Base-by-base conservation (phyloP, 2,113 vertebrate genomes). In the Sus scrofa region DNA sequence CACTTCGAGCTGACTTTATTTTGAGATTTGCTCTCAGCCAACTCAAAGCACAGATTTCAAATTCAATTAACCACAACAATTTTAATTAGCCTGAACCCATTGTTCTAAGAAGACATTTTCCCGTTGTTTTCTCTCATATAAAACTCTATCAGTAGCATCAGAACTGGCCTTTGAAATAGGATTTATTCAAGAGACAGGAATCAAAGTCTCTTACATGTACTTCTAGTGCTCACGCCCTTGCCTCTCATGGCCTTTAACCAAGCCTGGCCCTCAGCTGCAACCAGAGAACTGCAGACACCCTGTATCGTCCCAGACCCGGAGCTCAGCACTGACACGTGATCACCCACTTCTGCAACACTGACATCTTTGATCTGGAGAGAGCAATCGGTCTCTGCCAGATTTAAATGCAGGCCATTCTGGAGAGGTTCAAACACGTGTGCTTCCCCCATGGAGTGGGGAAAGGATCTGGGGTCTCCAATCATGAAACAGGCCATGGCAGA, bases 121-220 rank as follows among this genome's bases (percentile, higher is more conserved):
- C 16, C 73, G 52, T 65, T 91, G 5, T 78, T 27, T 58, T 58
- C 27, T 67, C 9, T 19, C 60, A 68, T 3, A 44, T 34, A 67
- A 60, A 85, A 52, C 20, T 15, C 30, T 2, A 37, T 3, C 50
- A 54, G 68, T 18, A 50, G 22, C 39, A 63, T 13, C 20, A 74
- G 26, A 26, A 60, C 26, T 73, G n/a, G 56, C 26, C 39, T 94
- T 60, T 87, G 85, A 82, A 91, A 95, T 1, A 89, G 58, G 14
- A 50, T 63, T 88, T 87, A 82, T 16, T 88, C 44, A 56, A 89
- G 95, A 89, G 34, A 84, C 26, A 83, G 52, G 15, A 74, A 86
- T 16, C 56, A 9, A 60, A 50, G 39, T 75, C 54, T 89, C 74
- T 37, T 20, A 73, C 0, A 2, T 8, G 4, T 15, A 34, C 32